Base-by-base conservation (phyloP, 1,140 invertebrate genomes). In the Dendrolimus punctatus region DNA sequence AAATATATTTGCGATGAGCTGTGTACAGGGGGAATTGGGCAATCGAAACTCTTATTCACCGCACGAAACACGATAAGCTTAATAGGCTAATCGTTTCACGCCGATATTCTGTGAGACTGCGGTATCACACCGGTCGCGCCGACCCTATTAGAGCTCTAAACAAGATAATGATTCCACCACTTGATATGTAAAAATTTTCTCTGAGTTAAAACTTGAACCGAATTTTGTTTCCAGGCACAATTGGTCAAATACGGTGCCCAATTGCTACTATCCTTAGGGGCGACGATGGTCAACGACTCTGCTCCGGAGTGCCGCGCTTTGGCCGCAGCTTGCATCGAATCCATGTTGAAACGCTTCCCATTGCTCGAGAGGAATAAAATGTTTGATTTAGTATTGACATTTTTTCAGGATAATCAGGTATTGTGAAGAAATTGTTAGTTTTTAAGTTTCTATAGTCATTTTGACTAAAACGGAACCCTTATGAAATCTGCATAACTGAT, bases 211-310 rank as follows among this genome's bases (percentile, higher is more conserved):
- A 49, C 42, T 41, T 37, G 9, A 41, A 42, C 23, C 10, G 8
- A 10, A 36, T 39, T 49, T 4, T 6, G 40, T 63, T 71, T 88
- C 5, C 69, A 94, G 92, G 81, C 88, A 45, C 76, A 92, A 36
- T 71, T 96, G 0, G 78, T 82, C 3, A 86, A 90, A 48, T 88
- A 93, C 53, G 88, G 91, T 6, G 90, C 90, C 5, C 87, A 94
- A 3, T 89, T 97, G 46, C 94, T 96, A 64, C 68, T 96, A 0
- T 91, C 93, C 0, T 76, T 97, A 37, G 90, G 94, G 9, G 90
- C 91, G 0, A 80, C 91, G 53, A 83, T 95, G 61, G 84, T 95
- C 2, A 95, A 95, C 70, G 95, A 96, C 58, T 88, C 90, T 4
- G 90, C 91, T 45, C 86, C 92, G 6, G 81, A 88, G 3, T 95